Base-by-base conservation (phyloP, 2,888 invertebrate genomes). In the Laothoe populi region DNA sequence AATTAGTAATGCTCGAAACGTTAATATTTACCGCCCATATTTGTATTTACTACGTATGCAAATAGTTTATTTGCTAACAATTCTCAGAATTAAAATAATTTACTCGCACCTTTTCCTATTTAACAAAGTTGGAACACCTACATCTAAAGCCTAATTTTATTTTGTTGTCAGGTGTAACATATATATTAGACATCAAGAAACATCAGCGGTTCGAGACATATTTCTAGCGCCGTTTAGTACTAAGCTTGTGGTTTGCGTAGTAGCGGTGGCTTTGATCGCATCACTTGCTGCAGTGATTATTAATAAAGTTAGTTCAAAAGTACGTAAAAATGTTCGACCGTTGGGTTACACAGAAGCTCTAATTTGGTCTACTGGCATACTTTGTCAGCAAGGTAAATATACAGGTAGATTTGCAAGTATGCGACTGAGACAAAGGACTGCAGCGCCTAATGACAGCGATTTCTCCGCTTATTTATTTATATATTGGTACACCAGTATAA, bases 151-250 rank as follows among this genome's bases (percentile, higher is more conserved):
- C 8, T 19, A 45, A 7, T n/a, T 45, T 38, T 38, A 16, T 19
- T 16, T 38, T 57, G 13, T 40, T 53, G 59, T 64, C 64, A 95
- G 95, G 90, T 93, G 94, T 67, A 95, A 94, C 68, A 94, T 95
- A 67, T 95, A 95, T 75, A 94, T 95, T 62, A 93, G 94, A 23
- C 94, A 94, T 26, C 93, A 95, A 73, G 94, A 94, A 70, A 94
- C 94, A 0, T 94, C 94, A 0, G 93, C 94, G 0, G 93, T 94
- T 53, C 91, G 94, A 0, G 94, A 95, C 69, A 95, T 95, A 74
- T 95, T 95, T 77, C 70, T 94, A 58, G 93, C 94, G 0, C 95
- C 95, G 0, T 95, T 95, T 72, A 94, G 94, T 67, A 86, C 84
- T 7, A 88, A 88, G 0, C 79, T 95, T 46, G 74, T 95, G 21